Evolutionary conservation across 2,113 vertebrate species (phyloP).

Genomic region (Corydoras maculifer): DNA sequence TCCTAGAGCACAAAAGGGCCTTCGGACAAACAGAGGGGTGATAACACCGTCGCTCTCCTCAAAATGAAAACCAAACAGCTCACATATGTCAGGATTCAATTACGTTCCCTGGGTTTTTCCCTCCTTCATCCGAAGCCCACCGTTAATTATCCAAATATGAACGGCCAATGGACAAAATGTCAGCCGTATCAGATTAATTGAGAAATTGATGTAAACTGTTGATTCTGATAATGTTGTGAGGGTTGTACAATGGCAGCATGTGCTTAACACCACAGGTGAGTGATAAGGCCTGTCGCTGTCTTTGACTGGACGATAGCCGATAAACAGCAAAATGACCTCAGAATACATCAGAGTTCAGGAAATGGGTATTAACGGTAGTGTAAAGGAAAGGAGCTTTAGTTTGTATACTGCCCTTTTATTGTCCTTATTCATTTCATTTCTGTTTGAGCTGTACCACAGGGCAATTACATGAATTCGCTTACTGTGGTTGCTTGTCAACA

Average conservation of each 20-base stretch:
- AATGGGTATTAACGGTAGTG: conserved; percentile 58
- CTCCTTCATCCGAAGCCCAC: conserved; percentile 49
- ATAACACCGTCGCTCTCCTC: conserved; percentile 56
- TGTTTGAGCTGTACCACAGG: neutral
- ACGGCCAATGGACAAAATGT: conserved; percentile 53
- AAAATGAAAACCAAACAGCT: conserved; percentile 64
- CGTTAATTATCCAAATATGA: conserved; percentile 73
- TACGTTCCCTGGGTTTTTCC: conserved; percentile 43
- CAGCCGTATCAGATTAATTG: conserved; percentile 51
- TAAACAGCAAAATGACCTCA: conserved; percentile 66
- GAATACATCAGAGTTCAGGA: conserved; percentile 68
- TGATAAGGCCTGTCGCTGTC: conserved; percentile 71
- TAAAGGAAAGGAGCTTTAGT: neutral
- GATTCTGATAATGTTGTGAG: conserved; percentile 66
- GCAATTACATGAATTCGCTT: neutral
- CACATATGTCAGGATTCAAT: conserved; percentile 65
- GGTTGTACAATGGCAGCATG: conserved; percentile 61
- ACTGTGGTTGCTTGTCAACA: neutral
- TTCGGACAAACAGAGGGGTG: conserved; percentile 57
- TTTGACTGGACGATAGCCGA: conserved; percentile 70
- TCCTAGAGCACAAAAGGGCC: conserved; percentile 52
- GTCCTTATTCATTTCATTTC: neutral
- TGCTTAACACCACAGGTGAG: conserved; percentile 58
- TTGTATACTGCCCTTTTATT: neutral
- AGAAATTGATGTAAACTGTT: conserved; percentile 58